Conservation (phyloP, 1,140 invertebrate species). For the Rhagoletis pomonella region DNA sequence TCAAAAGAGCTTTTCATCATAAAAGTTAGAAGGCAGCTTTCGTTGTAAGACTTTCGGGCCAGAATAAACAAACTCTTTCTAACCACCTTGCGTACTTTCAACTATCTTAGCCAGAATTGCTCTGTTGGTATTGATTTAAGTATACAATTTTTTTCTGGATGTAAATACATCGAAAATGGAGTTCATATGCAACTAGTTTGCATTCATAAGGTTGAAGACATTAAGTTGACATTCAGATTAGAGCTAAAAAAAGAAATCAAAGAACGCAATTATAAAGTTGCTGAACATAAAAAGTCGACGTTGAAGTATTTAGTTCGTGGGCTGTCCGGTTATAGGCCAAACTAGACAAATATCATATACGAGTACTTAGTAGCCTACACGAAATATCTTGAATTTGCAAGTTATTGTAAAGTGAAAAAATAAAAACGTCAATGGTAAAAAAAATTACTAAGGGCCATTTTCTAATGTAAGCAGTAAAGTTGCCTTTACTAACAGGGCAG, state of each 20-base stretch:
- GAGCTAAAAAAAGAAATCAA: not conserved
- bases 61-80: no score
- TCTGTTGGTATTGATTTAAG: no score
- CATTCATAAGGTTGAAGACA: not conserved
- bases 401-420: constrained; percentile 1
- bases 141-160: no score
- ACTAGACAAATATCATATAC: not conserved
- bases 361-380: not conserved
- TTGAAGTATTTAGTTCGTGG: constrained; percentile 16
- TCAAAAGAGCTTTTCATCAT: no score
- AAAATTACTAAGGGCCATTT: not conserved
- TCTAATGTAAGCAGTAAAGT: no score
- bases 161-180: no score
- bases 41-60: no score
- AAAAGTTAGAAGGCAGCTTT: no score
- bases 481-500: no score
- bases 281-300: not conserved
- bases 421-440: not conserved
- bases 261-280: not conserved
- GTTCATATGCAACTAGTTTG: no score
- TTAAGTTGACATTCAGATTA: constrained; percentile 7
- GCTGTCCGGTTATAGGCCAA: constrained; percentile 3
- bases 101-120: no score
- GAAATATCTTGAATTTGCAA: not conserved
- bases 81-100: no score